Percentiles rank a stretch among this genome's conserved stretches.
Evolutionary conservation across 2,113 vertebrate genomes (phyloP).

Genomic region (Prunella fulvescens): DNA sequence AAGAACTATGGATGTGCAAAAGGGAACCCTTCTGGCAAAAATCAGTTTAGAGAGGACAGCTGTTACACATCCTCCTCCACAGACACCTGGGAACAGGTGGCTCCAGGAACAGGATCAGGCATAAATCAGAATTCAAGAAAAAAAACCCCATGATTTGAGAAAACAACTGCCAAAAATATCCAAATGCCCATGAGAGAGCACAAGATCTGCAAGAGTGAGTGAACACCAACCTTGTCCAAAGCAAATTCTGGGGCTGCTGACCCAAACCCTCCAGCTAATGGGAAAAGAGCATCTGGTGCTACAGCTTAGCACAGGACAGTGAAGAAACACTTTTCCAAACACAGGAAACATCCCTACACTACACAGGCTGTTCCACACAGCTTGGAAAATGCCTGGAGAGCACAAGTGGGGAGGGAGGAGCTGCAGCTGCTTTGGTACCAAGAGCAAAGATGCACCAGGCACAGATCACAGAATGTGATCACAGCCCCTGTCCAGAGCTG

Average conservation of each 20-base stretch:
- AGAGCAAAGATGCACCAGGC: background rate
- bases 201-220: background rate
- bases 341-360: background rate
- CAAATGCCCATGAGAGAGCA: background rate
- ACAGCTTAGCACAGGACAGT: background rate
- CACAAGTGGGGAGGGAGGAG: background rate
- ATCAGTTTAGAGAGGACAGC: background rate
- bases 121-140: background rate
- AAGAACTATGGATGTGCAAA: background rate
- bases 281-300: background rate
- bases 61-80: background rate
- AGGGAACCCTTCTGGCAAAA: background rate
- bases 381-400: background rate
- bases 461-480: background rate
- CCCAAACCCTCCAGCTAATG: background rate
- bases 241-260: background rate
- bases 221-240: background rate
- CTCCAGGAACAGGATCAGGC: background rate
- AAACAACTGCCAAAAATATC: background rate
- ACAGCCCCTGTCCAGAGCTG: background rate
- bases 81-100: background rate
- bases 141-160: background rate
- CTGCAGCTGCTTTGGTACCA: background rate
- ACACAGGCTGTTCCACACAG: background rate
- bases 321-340: background rate